Percentiles rank a stretch among this genome's conserved stretches.
These are phyloP conservation scores for Poeciliopsis paucimaculata DNA, from an alignment of 2,797 vertebrate species.

Conservation along the genomic window DNA sequence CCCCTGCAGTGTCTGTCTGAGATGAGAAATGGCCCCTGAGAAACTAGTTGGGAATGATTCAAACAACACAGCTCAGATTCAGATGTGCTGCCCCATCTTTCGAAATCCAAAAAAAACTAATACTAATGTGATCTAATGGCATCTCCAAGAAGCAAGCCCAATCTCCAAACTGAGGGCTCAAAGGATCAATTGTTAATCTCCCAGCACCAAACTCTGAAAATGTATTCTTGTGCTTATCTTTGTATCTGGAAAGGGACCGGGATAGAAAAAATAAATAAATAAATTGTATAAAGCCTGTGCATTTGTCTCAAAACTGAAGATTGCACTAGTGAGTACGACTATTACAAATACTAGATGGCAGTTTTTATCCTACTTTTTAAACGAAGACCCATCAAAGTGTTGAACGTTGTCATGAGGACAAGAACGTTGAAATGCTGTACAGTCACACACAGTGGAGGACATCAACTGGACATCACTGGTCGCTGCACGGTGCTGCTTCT, in stretches of 20 bases:
- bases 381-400: background rate
- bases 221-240: background rate
- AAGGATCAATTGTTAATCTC: conserved; percentile 3
- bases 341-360: background rate
- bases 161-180: background rate
- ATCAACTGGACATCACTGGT: background rate
- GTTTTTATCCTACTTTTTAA: background rate
- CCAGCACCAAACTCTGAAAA: background rate
- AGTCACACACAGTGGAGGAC: background rate
- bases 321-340: background rate
- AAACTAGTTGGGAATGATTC: background rate
- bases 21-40: background rate
- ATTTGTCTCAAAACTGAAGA: background rate
- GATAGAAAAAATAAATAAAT: background rate
- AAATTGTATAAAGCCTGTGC: background rate
- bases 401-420: background rate
- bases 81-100: background rate
- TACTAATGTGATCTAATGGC: background rate
- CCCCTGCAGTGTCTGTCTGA: background rate
- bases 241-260: background rate
- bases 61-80: background rate
- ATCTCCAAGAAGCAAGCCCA: background rate
- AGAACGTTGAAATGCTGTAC: background rate
- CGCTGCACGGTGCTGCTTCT: background rate
- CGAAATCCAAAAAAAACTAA: background rate